Conservation (phyloP, 2,797 vertebrate genomes). For the Bufotes viridis region DNA sequence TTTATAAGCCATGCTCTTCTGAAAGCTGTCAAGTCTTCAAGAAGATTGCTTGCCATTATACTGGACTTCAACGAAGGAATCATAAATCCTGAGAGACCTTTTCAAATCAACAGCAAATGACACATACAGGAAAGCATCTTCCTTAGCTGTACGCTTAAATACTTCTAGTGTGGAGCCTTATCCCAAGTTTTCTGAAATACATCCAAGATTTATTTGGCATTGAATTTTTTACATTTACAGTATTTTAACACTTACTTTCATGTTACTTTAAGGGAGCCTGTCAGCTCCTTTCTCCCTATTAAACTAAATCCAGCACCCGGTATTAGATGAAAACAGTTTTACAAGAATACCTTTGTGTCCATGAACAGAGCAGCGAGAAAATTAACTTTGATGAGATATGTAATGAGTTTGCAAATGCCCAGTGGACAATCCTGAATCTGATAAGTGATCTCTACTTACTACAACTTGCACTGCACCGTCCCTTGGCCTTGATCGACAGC, state of each 20-base stretch:
- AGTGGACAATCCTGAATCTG: too few relatives aligned
- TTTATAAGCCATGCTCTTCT: slow-evolving; percentile 13
- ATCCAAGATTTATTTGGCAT: not conserved
- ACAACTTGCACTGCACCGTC: too few relatives aligned
- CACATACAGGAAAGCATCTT: not conserved
- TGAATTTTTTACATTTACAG: not conserved
- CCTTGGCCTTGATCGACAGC: too few relatives aligned
- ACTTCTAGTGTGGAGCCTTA: not conserved
- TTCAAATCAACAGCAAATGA: slow-evolving; percentile 2
- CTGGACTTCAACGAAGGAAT: slow-evolving; percentile 7
- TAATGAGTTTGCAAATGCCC: too few relatives aligned
- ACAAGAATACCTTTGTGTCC: too few relatives aligned
- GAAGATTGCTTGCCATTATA: slow-evolving; percentile 19
- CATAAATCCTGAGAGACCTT: slow-evolving; percentile 14
- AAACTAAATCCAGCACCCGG: too few relatives aligned
- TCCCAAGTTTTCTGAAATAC: slow-evolving; percentile 6
- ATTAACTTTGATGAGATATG: too few relatives aligned
- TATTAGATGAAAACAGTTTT: too few relatives aligned
- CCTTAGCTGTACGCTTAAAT: too few relatives aligned
- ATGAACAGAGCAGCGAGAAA: too few relatives aligned
- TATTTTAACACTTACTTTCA: not conserved
- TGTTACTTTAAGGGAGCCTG: not conserved
- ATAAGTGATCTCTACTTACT: too few relatives aligned
- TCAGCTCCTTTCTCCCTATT: too few relatives aligned
- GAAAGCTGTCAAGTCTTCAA: slow-evolving; percentile 9